phyloP scores from a whole-genome alignment of 1,140 invertebrate species.

The Drosophila sturtevanti region DNA sequence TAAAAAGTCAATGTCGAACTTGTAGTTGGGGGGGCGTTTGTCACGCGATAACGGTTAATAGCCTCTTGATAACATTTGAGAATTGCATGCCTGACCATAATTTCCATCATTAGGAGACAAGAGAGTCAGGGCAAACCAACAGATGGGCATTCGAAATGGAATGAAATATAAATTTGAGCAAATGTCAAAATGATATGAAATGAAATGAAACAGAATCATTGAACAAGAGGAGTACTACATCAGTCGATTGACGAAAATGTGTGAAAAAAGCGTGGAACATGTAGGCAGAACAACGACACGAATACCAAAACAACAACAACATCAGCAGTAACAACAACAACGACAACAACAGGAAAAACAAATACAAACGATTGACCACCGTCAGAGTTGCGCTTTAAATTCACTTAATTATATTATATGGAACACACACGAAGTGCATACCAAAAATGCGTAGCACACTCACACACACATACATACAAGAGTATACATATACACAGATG shows the following conservation, averaged over 20 bases:
- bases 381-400: constrained; percentile 71
- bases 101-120: constrained; percentile 46
- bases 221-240: constrained; percentile 11
- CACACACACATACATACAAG: constrained; percentile 19
- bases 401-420: constrained; percentile 71
- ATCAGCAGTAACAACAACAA: no score
- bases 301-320: constrained; percentile 40
- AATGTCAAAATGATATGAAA: constrained; percentile 15
- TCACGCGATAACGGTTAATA: constrained; percentile 71
- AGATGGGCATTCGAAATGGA: constrained; percentile 46
- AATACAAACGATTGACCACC: constrained; percentile 49
- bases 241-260: constrained; percentile 51
- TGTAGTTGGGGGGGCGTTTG: constrained; percentile 24
- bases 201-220: constrained; percentile 6
- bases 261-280: constrained; percentile 68
- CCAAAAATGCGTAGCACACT: constrained; percentile 46
- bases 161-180: constrained; percentile 25
- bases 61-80: constrained; percentile 38
- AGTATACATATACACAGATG: constrained; percentile 14
- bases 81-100: constrained; percentile 48
- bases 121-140: constrained; percentile 55
- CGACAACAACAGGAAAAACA: constrained; percentile 42
- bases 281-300: constrained; percentile 55
- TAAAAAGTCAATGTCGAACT: constrained; percentile 66
- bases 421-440: constrained; percentile 79